phyloP scores from a whole-genome alignment of 2,113 vertebrate genomes.

The Laticauda colubrina region DNA sequence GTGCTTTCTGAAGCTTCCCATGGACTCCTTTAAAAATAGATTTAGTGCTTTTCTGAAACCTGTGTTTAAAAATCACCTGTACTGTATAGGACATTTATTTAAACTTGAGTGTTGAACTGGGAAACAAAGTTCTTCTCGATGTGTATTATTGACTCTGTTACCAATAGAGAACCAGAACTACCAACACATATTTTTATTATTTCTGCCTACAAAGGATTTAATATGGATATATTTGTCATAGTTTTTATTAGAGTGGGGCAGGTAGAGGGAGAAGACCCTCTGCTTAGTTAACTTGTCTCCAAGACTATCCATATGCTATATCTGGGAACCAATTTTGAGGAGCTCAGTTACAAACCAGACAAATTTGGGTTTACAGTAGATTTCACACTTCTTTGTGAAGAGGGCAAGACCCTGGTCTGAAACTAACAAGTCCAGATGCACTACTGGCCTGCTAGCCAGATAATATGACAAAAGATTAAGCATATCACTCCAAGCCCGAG shows the following conservation, averaged over 20 bases:
- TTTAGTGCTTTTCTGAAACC: not conserved
- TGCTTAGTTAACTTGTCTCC: not conserved
- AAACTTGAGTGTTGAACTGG: not conserved
- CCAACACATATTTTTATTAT: not conserved
- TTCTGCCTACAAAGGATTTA: not conserved
- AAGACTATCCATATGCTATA: not conserved
- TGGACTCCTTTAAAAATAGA: not conserved
- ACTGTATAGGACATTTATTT: not conserved
- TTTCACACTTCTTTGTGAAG: not conserved
- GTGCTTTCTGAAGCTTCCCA: not conserved
- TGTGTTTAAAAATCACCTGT: not conserved
- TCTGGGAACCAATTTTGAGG: not conserved
- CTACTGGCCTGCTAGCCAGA: not conserved
- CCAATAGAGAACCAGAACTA: not conserved
- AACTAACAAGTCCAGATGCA: not conserved
- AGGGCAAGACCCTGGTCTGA: not conserved
- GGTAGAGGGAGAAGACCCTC: not conserved
- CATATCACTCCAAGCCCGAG: not conserved
- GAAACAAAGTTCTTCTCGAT: not conserved
- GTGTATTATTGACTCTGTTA: not conserved
- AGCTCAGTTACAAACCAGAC: not conserved
- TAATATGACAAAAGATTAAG: not conserved
- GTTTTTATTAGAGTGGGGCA: not conserved
- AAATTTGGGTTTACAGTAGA: not conserved
- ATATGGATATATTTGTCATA: not conserved